Evolutionary conservation across 2,113 vertebrate genomes (phyloP).

Genomic region (Gopherus evgoodei): DNA sequence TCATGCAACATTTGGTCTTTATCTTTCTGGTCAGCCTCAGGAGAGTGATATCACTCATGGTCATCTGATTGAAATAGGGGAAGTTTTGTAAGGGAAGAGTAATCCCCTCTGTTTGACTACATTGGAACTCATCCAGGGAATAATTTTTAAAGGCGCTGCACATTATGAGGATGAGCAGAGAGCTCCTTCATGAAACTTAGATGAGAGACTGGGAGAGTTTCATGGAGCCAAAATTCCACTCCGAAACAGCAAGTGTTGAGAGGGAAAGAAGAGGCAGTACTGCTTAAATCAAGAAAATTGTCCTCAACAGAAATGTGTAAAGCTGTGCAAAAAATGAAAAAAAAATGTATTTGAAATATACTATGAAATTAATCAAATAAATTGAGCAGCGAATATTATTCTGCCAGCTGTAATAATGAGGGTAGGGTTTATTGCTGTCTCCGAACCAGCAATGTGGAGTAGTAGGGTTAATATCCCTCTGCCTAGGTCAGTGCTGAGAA

Average conservation of each 20-base stretch:
- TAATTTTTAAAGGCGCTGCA: background rate
- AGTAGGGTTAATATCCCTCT: background rate
- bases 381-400: background rate
- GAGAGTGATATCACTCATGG: too few relatives aligned
- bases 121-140: background rate
- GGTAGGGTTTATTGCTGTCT: background rate
- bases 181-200: background rate
- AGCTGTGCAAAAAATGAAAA: background rate
- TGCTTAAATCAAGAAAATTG: background rate
- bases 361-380: background rate
- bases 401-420: background rate
- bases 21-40: too few relatives aligned
- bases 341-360: background rate
- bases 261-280: background rate
- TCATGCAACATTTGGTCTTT: too few relatives aligned
- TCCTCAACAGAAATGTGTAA: background rate
- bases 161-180: background rate
- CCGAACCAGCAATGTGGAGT: background rate
- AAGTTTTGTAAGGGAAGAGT: too few relatives aligned
- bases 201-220: background rate
- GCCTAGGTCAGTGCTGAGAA: background rate
- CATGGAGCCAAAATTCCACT: background rate
- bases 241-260: background rate
- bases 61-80: too few relatives aligned
- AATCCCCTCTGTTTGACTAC: background rate